phyloP scores from a whole-genome alignment of 2,888 invertebrate genomes.

The Melanargia galathea region DNA sequence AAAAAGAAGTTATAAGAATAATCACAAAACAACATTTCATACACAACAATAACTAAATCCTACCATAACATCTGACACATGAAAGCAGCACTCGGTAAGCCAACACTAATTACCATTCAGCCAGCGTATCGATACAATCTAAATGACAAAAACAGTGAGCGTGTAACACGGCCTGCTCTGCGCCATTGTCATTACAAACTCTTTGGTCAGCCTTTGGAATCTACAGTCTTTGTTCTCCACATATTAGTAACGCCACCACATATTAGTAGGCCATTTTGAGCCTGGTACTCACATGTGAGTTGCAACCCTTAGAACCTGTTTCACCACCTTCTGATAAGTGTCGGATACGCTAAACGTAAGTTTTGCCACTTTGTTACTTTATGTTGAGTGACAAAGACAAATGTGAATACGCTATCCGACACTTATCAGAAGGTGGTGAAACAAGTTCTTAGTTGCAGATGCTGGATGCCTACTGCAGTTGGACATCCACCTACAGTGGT shows the following conservation, averaged over 20 bases:
- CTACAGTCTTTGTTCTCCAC: slow-evolving; percentile 52
- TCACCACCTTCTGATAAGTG: not conserved
- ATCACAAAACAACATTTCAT: slow-evolving; percentile 13
- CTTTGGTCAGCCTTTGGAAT: slow-evolving; percentile 52
- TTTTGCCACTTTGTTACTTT: too few species aligned
- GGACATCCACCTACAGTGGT: too few species aligned
- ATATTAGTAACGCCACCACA: slow-evolving; percentile 58
- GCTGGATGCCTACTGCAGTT: too few species aligned
- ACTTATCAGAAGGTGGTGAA: too few species aligned
- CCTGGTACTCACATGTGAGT: slow-evolving; percentile 16
- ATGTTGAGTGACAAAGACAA: too few species aligned
- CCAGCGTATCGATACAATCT: slow-evolving; percentile 59
- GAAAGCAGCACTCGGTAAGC: slow-evolving; percentile 19
- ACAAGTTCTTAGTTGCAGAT: too few species aligned
- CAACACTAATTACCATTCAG: slow-evolving; percentile 52
- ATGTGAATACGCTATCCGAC: too few species aligned
- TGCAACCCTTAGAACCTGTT: not conserved
- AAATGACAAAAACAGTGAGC: slow-evolving; percentile 63
- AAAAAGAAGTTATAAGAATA: too few species aligned
- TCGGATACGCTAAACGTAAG: too few species aligned
- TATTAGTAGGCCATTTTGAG: slow-evolving; percentile 50
- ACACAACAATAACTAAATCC: slow-evolving; percentile 21
- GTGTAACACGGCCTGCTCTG: slow-evolving; percentile 65
- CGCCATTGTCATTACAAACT: slow-evolving; percentile 50
- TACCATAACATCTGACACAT: slow-evolving; percentile 25